A percentile compares a stretch with the other conserved stretches of the same genome.
Evolutionary conservation across 2,113 vertebrate genomes (phyloP).

Genomic region (Larimichthys crocea): DNA sequence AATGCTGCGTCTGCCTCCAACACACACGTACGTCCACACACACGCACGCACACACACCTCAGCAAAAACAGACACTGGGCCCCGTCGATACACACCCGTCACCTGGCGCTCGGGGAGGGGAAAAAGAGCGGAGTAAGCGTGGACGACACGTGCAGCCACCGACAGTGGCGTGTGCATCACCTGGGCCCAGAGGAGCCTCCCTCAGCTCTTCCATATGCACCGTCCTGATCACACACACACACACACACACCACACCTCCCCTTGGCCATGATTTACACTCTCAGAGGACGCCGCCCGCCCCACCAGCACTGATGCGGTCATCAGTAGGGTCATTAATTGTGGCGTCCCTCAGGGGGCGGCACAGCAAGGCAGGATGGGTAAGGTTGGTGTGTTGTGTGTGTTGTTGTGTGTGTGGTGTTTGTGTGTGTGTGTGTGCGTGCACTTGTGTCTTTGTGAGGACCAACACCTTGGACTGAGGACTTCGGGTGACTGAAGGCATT

Average conservation of each 20-base stretch:
- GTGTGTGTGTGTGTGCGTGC: constrained; percentile 15
- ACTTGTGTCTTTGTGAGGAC: constrained; percentile 29
- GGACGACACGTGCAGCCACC: constrained; percentile 21
- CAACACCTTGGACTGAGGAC: constrained; percentile 7
- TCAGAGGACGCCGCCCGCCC: constrained; percentile 53
- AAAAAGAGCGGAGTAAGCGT: constrained; percentile 1
- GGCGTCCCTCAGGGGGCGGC: constrained; percentile 61
- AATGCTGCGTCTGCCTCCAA: constrained; percentile 80
- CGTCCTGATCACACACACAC: constrained; percentile 40
- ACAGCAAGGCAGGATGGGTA: not conserved
- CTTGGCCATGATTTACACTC: constrained; percentile 30
- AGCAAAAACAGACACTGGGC: constrained; percentile 58
- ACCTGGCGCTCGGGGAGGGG: constrained; percentile 47
- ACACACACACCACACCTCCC: constrained; percentile 28
- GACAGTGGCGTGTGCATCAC: constrained; percentile 52
- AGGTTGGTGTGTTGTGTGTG: too few species aligned
- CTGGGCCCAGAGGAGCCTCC: constrained; percentile 54
- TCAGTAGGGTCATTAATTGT: constrained; percentile 81
- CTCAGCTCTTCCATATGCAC: constrained; percentile 50
- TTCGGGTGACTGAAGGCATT: not conserved
- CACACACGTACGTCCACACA: constrained; percentile 44
- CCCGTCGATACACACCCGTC: constrained; percentile 57
- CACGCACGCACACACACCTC: constrained; percentile 27
- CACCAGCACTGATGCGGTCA: constrained; percentile 68
- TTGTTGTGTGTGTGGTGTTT: too few species aligned